Conservation (phyloP, 2,888 invertebrate genomes). For the Tachina grossa region DNA sequence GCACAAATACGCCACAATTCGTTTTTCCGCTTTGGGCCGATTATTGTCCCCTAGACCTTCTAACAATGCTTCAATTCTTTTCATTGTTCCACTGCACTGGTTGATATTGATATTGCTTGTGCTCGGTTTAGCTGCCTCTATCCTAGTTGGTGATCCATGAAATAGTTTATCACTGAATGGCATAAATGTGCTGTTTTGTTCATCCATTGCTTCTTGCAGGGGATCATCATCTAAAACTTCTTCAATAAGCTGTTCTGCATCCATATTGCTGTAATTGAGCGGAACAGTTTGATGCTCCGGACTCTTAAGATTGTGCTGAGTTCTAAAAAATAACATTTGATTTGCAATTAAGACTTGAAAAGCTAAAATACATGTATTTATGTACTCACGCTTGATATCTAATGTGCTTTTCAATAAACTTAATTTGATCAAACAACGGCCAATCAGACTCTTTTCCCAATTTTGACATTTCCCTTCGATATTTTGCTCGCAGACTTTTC, state of each 20-base stretch:
- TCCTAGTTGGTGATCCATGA: not conserved
- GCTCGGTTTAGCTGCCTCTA: conserved; percentile 18
- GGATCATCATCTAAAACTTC: conserved; percentile 75
- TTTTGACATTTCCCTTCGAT: conserved; percentile 73
- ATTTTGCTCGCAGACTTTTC: conserved; percentile 76
- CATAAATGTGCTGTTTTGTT: conserved; percentile 66
- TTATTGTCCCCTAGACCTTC: conserved; percentile 77
- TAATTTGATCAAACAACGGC: conserved; percentile 75
- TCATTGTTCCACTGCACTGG: conserved; percentile 71
- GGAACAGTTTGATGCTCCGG: conserved; percentile 64
- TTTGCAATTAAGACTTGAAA: not conserved
- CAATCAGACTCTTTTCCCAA: conserved; percentile 73
- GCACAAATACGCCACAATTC: conserved; percentile 78
- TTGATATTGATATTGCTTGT: conserved; percentile 41
- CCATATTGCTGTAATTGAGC: conserved; percentile 68
- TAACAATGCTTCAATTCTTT: conserved; percentile 77
- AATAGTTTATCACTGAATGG: conserved; percentile 67
- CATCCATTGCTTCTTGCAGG: conserved; percentile 80
- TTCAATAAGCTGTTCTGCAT: conserved; percentile 73
- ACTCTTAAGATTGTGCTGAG: conserved; percentile 64
- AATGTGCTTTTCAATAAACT: conserved; percentile 73
- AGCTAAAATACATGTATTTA: not conserved
- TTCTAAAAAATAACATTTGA: conserved; percentile 39
- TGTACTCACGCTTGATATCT: conserved; percentile 69
- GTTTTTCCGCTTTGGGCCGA: conserved; percentile 78